phyloP scores from a whole-genome alignment of 2,113 vertebrate genomes.

The Meriones unguiculatus region DNA sequence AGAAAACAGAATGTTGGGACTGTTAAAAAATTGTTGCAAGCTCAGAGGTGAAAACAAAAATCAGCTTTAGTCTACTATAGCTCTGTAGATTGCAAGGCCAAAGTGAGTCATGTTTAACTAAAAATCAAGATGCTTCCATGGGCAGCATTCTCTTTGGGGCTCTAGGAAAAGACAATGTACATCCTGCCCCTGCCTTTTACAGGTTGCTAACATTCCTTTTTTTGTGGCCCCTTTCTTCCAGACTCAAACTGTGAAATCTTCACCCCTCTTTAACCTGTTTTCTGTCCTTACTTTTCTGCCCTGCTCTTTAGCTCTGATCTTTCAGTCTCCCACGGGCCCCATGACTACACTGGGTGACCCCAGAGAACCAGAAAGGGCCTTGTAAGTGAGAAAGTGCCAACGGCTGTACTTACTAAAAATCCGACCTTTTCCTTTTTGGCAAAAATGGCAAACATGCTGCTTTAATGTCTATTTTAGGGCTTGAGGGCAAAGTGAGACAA shows the following conservation, averaged over 20 bases:
- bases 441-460: background rate
- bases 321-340: background rate
- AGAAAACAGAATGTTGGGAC: background rate
- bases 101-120: background rate
- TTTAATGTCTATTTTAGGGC: background rate
- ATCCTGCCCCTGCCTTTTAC: background rate
- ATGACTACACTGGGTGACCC: background rate
- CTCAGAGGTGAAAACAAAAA: background rate
- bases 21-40: background rate
- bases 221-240: background rate
- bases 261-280: background rate
- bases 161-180: background rate
- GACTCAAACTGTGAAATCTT: background rate
- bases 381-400: background rate
- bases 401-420: background rate
- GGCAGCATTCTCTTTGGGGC: background rate
- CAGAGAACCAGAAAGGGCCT: background rate
- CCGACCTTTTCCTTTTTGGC: background rate
- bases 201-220: background rate
- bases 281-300: background rate
- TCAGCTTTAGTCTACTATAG: background rate
- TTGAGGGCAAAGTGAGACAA: background rate
- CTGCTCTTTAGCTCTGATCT: background rate
- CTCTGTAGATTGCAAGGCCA: background rate
- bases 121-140: background rate